Evolutionary conservation across 2,888 invertebrate genomes (phyloP).

Genomic region (Brachypalpus laphriformis): DNA sequence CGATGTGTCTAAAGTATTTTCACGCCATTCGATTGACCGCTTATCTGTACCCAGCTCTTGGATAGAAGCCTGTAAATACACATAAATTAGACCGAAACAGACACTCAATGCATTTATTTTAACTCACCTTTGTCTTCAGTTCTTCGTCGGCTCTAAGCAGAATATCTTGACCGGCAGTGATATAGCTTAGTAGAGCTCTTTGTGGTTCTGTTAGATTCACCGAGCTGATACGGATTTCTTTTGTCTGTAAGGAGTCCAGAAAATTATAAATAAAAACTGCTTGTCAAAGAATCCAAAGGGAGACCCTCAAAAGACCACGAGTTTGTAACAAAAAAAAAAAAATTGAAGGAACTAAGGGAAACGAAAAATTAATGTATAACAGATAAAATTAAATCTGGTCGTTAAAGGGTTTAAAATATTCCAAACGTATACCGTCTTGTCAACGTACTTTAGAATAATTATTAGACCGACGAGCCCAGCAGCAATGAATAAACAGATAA

Average conservation of each 20-base stretch:
- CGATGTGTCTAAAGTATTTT: constrained; percentile 95
- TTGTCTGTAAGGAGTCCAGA: constrained; percentile 78
- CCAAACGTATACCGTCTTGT: constrained; percentile 27
- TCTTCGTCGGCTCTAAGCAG: constrained; percentile 94
- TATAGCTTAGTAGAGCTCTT: constrained; percentile 94
- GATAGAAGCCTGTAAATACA: constrained; percentile 82
- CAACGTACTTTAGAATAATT: constrained; percentile 60
- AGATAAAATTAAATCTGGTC: constrained; percentile 44
- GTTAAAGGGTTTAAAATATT: constrained; percentile 56
- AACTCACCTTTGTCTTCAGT: constrained; percentile 84
- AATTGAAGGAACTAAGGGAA: constrained; percentile 1
- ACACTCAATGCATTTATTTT: neutral
- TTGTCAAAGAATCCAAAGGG: neutral
- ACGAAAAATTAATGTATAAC: neutral
- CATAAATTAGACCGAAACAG: neutral
- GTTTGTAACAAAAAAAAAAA: constrained; percentile 3
- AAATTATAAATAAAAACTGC: neutral
- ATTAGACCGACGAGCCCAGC: constrained; percentile 49
- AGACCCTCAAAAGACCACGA: constrained; percentile 60
- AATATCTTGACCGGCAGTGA: constrained; percentile 93
- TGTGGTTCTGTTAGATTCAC: constrained; percentile 94
- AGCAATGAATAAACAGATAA: constrained; percentile 65
- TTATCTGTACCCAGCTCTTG: constrained; percentile 92
- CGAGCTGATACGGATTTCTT: constrained; percentile 89
- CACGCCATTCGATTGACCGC: constrained; percentile 96